These are phyloP conservation scores for Excalfactoria chinensis DNA, from an alignment of 2,113 vertebrate genomes.

Conservation along the genomic window DNA sequence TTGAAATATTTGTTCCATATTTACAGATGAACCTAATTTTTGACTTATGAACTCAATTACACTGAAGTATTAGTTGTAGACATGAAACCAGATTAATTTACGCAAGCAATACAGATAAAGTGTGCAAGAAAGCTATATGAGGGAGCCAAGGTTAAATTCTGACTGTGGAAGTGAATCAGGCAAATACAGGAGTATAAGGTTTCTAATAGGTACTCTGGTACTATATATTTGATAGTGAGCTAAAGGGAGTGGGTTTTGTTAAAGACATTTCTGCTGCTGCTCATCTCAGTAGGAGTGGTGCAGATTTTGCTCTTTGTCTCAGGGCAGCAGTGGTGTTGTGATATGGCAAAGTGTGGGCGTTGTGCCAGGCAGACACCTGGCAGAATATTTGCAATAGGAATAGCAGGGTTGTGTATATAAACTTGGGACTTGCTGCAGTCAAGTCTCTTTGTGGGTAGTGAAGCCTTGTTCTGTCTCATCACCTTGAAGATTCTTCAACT, in stretches of 20 bases:
- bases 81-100: background rate
- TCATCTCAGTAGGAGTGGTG: rapidly evolving
- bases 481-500: background rate
- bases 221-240: background rate
- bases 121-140: background rate
- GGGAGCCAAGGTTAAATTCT: background rate
- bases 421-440: background rate
- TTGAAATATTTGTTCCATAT: background rate
- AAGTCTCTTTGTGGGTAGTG: background rate
- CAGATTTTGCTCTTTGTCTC: background rate
- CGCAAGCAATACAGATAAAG: background rate
- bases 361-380: background rate
- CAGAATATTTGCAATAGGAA: background rate
- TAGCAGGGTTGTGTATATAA: background rate
- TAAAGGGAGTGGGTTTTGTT: background rate
- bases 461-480: rapidly evolving
- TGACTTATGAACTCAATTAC: background rate
- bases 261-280: background rate
- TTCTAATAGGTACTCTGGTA: background rate
- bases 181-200: background rate
- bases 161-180: background rate
- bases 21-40: background rate
- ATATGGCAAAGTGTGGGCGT: rapidly evolving
- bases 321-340: background rate
- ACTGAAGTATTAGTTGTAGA: background rate